These are phyloP conservation scores for Caligus rogercresseyi DNA, from an alignment of 1,140 invertebrate species.

Conservation along the genomic window DNA sequence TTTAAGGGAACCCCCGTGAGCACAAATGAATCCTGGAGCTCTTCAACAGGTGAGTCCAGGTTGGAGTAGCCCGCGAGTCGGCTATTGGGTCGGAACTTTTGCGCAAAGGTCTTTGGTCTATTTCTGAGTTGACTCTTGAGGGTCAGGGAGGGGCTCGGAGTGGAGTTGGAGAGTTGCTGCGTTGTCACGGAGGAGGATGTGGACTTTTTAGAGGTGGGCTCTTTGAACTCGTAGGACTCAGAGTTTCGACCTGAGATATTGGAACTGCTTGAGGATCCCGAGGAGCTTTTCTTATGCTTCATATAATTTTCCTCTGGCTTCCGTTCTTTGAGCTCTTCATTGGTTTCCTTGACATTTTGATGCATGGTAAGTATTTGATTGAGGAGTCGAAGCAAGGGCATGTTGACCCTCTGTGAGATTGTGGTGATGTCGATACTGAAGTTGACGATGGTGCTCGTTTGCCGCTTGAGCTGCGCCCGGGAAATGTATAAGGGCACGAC, in stretches of 20 bases:
- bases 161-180: too few relatives aligned
- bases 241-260: slow-evolving; percentile 21
- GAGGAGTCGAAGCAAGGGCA: slow-evolving; percentile 74
- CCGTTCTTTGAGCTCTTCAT: slow-evolving; percentile 55
- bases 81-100: slow-evolving; percentile 59
- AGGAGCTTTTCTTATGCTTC: slow-evolving; percentile 14
- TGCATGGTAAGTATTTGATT: slow-evolving; percentile 96
- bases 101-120: slow-evolving; percentile 63
- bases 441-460: slow-evolving; percentile 68
- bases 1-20: slow-evolving; percentile 31
- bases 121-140: slow-evolving; percentile 27
- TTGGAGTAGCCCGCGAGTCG: slow-evolving; percentile 31
- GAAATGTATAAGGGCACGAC: slow-evolving; percentile 54
- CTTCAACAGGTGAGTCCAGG: slow-evolving; percentile 30
- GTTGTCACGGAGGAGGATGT: not conserved
- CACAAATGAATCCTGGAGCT: slow-evolving; percentile 30
- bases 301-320: slow-evolving; percentile 29
- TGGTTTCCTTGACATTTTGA: slow-evolving; percentile 85
- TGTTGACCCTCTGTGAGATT: slow-evolving; percentile 50
- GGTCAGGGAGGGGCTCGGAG: slow-evolving; percentile 40
- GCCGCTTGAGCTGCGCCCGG: slow-evolving; percentile 64
- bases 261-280: slow-evolving; percentile 1
- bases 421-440: slow-evolving; percentile 47
- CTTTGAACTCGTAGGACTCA: slow-evolving; percentile 4
- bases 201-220: not conserved